Conservation (phyloP, 2,113 vertebrate species). For the Periophthalmodon schlosseri region DNA sequence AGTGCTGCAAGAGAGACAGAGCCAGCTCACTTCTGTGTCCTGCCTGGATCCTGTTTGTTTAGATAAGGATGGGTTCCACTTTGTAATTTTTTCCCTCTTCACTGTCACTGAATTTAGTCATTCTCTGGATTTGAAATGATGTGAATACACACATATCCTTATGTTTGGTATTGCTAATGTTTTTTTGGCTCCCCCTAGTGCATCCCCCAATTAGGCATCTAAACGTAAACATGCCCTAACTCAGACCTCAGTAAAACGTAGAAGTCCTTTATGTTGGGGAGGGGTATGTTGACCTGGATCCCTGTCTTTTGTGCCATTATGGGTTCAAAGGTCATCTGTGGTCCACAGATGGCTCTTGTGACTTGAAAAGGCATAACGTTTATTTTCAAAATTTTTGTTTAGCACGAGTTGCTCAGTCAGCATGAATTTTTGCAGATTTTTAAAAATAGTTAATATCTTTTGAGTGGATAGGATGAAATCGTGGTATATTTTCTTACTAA, state of each 20-base stretch:
- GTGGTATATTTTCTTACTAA: not conserved
- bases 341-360: constrained; percentile 6
- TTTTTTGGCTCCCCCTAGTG: constrained; percentile 65
- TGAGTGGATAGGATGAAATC: not conserved
- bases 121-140: not conserved
- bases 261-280: not conserved
- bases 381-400: not conserved
- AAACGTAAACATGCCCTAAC: not conserved
- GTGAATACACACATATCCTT: constrained; percentile 2
- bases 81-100: constrained; percentile 52
- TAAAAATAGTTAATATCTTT: too few species aligned
- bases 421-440: too few species aligned
- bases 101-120: constrained; percentile 31
- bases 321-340: constrained; percentile 8
- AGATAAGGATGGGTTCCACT: constrained; percentile 45
- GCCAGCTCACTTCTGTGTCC: constrained; percentile 41
- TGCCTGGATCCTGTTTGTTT: constrained; percentile 56
- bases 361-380: not conserved
- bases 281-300: not conserved
- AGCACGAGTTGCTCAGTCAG: not conserved
- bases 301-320: not conserved
- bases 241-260: not conserved
- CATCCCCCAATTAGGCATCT: not conserved
- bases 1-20: constrained; percentile 12
- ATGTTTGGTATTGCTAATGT: not conserved